phyloP scores from a whole-genome alignment of 2,888 invertebrate species.

The Acanthosepion lycidas region DNA sequence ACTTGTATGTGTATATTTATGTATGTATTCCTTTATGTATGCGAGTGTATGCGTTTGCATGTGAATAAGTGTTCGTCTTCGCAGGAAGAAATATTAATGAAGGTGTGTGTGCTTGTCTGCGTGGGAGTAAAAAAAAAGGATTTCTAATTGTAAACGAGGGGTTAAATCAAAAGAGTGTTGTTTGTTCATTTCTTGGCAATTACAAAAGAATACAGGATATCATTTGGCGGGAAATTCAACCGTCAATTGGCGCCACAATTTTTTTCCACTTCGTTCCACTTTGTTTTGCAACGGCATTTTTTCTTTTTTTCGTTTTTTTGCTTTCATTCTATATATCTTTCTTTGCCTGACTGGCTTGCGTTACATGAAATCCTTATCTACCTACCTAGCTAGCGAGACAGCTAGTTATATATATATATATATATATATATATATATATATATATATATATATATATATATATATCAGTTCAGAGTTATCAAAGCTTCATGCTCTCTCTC shows the following conservation, averaged over 20 bases:
- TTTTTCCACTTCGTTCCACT: background rate
- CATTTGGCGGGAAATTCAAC: background rate
- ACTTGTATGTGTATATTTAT: background rate
- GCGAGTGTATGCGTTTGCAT: background rate
- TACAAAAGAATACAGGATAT: background rate
- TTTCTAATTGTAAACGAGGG: background rate
- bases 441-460: too few species aligned
- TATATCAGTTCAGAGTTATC: too few species aligned
- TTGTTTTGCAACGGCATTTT: too few species aligned
- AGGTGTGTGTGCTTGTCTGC: background rate
- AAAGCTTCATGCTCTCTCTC: too few species aligned
- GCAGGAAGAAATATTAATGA: background rate
- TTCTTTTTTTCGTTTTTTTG: too few species aligned
- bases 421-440: too few species aligned
- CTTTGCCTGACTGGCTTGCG: background rate
- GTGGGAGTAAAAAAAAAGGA: too few species aligned
- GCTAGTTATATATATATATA: too few species aligned
- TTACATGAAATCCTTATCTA: background rate
- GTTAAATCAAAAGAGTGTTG: background rate
- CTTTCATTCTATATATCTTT: background rate
- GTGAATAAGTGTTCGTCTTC: background rate
- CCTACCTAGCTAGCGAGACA: background rate
- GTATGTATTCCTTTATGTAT: background rate
- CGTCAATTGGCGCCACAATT: background rate
- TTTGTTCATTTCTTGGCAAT: background rate